A percentile compares a stretch with the other conserved stretches of the same genome.
These are phyloP conservation scores for Aeoliscus strigatus DNA, from an alignment of 2,797 vertebrate species.

Conservation along the genomic window DNA sequence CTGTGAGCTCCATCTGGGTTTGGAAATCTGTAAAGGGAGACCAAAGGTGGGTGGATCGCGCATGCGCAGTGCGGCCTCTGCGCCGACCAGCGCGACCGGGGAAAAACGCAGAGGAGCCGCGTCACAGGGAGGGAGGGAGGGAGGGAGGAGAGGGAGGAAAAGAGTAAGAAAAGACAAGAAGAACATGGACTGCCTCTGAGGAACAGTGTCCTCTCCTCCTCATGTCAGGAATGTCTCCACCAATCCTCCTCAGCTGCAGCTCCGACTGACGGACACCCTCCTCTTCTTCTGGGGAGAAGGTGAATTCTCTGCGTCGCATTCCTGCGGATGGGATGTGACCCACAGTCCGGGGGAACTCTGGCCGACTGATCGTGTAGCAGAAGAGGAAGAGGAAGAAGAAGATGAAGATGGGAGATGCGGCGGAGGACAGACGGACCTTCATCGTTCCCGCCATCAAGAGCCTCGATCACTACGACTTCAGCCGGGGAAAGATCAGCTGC, in stretches of 20 bases:
- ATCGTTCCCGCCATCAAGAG: conserved; percentile 92
- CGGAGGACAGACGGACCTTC: conserved; percentile 84
- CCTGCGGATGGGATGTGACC: conserved; percentile 64
- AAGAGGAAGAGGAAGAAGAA: conserved; percentile 28
- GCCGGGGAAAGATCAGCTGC: conserved; percentile 90
- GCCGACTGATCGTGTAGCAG: conserved; percentile 52
- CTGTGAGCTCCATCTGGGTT: conserved; percentile 42
- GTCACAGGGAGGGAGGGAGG: conserved; percentile 29
- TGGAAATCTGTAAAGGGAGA: conserved; percentile 19
- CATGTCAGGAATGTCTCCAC: conserved; percentile 41
- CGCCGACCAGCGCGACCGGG: conserved; percentile 74
- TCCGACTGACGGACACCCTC: conserved; percentile 16
- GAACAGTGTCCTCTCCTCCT: conserved; percentile 14
- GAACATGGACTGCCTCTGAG: conserved; percentile 33
- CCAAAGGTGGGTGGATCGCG: conserved; percentile 66
- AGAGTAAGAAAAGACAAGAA: conserved; percentile 22
- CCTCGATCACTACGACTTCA: conserved; percentile 95
- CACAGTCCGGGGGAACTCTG: conserved; percentile 52
- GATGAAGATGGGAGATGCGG: conserved; percentile 82
- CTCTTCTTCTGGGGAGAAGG: conserved; percentile 16
- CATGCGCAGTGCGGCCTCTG: conserved; percentile 61
- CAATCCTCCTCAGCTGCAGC: conserved; percentile 42
- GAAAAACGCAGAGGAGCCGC: conserved; percentile 74
- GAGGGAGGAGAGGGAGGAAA: conserved; percentile 1
- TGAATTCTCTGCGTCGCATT: conserved; percentile 67